These are phyloP conservation scores for Podargus strigoides DNA, from an alignment of 2,797 vertebrate genomes.

Conservation along the genomic window DNA sequence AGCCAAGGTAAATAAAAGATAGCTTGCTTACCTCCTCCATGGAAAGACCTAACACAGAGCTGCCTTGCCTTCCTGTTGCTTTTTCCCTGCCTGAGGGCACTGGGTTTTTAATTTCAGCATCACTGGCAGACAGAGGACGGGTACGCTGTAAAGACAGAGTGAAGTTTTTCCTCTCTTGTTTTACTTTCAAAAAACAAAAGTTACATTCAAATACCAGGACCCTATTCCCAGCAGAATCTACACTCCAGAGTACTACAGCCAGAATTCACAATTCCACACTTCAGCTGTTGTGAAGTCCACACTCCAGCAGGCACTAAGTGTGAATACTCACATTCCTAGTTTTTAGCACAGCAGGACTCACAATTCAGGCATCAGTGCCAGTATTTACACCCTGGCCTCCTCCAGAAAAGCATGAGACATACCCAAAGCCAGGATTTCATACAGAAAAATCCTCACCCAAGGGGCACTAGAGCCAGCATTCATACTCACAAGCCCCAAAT, in stretches of 20 bases:
- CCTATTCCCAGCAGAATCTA: not conserved
- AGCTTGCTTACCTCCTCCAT: conserved; percentile 86
- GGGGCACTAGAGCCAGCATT: not conserved
- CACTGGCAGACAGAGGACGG: conserved; percentile 78
- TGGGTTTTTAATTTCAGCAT: conserved; percentile 77
- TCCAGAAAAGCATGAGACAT: not conserved
- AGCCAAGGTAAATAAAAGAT: not conserved
- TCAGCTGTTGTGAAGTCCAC: not conserved
- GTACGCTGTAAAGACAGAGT: conserved; percentile 70
- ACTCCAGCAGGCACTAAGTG: not conserved
- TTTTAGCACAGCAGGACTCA: not conserved
- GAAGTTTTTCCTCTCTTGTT: not conserved
- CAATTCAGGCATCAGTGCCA: not conserved
- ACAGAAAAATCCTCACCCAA: not conserved
- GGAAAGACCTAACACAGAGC: conserved; percentile 82
- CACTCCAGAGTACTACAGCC: not conserved
- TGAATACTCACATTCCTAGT: not conserved
- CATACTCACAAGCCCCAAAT: not conserved
- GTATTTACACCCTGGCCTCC: not conserved
- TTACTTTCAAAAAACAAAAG: not conserved
- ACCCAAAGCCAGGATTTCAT: not conserved
- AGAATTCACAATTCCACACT: not conserved
- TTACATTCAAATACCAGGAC: conserved; percentile 3
- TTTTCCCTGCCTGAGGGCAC: conserved; percentile 76
- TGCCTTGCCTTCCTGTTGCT: conserved; percentile 69